A percentile compares a stretch with the other conserved stretches of the same genome.
These are phyloP conservation scores for Spinibarbus caldwelli DNA, from an alignment of 2,797 vertebrate species.

Conservation along the genomic window DNA sequence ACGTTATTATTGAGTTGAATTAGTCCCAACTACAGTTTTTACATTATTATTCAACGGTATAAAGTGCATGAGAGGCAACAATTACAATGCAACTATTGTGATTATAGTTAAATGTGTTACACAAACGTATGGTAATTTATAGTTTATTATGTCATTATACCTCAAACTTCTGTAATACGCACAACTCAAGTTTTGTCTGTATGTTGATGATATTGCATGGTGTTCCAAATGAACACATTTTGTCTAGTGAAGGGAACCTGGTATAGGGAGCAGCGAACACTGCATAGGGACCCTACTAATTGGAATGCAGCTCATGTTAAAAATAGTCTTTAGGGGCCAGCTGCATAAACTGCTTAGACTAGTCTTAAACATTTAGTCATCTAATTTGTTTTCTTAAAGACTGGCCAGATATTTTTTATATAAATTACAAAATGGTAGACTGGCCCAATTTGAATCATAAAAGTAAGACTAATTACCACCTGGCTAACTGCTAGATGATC, in stretches of 20 bases:
- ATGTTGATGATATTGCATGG: background rate
- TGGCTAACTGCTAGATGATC: background rate
- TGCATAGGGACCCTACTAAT: background rate
- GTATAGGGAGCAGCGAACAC: background rate
- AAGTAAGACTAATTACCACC: background rate
- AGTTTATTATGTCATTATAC: background rate
- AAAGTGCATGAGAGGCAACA: background rate
- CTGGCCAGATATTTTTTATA: background rate
- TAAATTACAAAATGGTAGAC: background rate
- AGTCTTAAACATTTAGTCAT: too few relatives aligned
- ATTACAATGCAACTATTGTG: background rate
- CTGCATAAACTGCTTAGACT: background rate
- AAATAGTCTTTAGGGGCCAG: constrained; percentile 1
- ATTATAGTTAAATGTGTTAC: background rate
- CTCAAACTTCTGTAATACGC: background rate
- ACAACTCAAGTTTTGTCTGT: background rate
- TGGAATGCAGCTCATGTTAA: background rate
- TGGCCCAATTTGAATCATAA: background rate
- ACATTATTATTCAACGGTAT: background rate
- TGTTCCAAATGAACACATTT: background rate
- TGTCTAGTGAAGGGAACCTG: background rate
- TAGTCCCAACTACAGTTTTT: background rate
- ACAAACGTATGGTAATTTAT: background rate
- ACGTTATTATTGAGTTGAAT: background rate
- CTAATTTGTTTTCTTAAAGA: too few relatives aligned